Conservation (phyloP, 1,140 invertebrate species). For the Drosophila bocki region DNA sequence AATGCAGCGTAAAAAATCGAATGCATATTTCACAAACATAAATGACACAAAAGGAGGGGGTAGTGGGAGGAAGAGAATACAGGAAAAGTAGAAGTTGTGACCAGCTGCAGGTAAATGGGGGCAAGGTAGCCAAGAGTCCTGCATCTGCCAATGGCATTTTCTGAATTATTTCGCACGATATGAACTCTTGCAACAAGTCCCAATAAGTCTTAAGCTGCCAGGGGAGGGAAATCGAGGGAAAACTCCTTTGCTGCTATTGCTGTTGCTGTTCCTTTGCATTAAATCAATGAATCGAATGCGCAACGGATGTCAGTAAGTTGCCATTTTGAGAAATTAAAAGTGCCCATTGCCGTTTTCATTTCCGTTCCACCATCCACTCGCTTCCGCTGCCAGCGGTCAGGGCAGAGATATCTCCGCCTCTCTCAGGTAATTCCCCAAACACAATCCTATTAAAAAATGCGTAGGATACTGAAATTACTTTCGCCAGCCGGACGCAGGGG, state of each 20-base stretch:
- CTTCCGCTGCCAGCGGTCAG: slow-evolving; percentile 55
- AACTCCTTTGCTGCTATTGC: background rate
- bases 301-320: slow-evolving; percentile 76
- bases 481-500: slow-evolving; percentile 22
- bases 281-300: slow-evolving; percentile 77
- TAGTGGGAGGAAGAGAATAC: background rate
- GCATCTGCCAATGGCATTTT: slow-evolving; percentile 49
- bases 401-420: background rate
- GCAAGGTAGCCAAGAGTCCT: slow-evolving; percentile 13
- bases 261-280: slow-evolving; percentile 70
- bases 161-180: slow-evolving; percentile 77
- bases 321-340: slow-evolving; percentile 84
- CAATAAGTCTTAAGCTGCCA: slow-evolving; percentile 74
- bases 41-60: slow-evolving; percentile 47
- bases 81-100: background rate
- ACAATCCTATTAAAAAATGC: slow-evolving; percentile 79
- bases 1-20: slow-evolving; percentile 81
- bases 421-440: slow-evolving; percentile 75
- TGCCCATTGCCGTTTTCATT: slow-evolving; percentile 79
- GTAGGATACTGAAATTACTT: slow-evolving; percentile 40
- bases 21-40: slow-evolving; percentile 80
- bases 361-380: slow-evolving; percentile 41
- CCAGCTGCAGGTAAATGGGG: slow-evolving; percentile 26
- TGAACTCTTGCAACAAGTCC: slow-evolving; percentile 80
- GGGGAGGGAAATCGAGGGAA: slow-evolving; percentile 32